Conservation (phyloP, 2,113 vertebrate genomes). For the Lonchura striata region DNA sequence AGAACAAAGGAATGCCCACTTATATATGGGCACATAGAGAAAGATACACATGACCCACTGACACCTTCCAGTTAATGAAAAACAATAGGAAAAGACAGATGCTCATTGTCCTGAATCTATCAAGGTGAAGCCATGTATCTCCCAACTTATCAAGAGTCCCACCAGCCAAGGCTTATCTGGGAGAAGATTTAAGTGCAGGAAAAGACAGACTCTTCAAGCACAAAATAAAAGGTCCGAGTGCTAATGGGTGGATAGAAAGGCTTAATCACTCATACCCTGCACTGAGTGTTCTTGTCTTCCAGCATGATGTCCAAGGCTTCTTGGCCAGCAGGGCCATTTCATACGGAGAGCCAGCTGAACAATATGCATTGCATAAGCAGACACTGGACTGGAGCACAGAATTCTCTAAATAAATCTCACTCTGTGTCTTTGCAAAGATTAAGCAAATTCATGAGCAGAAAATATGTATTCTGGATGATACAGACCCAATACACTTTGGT, state of each 20-base stretch:
- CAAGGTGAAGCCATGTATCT: not conserved
- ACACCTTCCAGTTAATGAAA: not conserved
- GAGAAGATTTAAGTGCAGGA: not conserved
- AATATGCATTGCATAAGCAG: not conserved
- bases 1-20: not conserved
- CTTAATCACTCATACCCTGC: not conserved
- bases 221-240: not conserved
- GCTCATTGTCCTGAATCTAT: not conserved
- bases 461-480: not conserved
- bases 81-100: not conserved
- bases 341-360: not conserved
- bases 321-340: not conserved
- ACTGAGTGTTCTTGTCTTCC: not conserved
- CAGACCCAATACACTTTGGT: not conserved
- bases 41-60: not conserved
- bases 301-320: not conserved
- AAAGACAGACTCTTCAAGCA: not conserved
- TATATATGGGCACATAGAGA: not conserved
- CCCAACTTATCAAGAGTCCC: not conserved
- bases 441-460: slow-evolving; percentile 34
- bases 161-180: not conserved
- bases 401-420: not conserved
- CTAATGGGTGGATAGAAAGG: not conserved
- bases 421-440: not conserved
- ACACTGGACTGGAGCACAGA: not conserved